Evolutionary conservation across 2,888 invertebrate species (phyloP).

Genomic region (Tipula unca): DNA sequence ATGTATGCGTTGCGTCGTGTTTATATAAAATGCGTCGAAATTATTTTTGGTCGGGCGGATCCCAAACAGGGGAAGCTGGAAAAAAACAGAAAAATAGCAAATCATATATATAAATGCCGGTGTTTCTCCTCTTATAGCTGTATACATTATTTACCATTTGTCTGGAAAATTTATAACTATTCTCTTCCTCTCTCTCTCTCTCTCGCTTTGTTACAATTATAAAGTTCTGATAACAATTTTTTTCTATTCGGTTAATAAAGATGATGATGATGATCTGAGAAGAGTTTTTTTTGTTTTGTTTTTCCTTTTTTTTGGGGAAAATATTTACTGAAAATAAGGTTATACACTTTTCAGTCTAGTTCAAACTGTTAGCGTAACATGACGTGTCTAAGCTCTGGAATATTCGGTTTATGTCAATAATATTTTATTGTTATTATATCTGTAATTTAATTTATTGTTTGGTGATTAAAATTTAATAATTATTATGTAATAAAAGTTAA

Average conservation of each 20-base stretch:
- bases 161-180: neutral
- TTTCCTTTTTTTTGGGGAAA: neutral
- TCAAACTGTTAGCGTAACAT: neutral
- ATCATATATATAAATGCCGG: neutral
- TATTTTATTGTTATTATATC: neutral
- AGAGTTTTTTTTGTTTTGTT: neutral
- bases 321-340: neutral
- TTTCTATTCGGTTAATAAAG: neutral
- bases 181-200: neutral
- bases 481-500: neutral
- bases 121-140: neutral
- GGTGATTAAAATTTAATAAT: neutral
- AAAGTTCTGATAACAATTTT: neutral
- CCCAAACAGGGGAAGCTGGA: neutral
- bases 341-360: neutral
- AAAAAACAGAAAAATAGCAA: neutral
- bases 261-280: neutral
- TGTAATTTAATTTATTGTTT: neutral
- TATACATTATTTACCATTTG: neutral
- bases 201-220: neutral
- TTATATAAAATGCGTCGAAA: neutral
- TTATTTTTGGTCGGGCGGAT: neutral
- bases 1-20: neutral
- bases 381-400: neutral
- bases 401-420: neutral